Evolutionary conservation across 1,140 invertebrate genomes (phyloP), one percentile per base, ranked within the genome.

Genomic region (Plutomurus gul): DNA sequence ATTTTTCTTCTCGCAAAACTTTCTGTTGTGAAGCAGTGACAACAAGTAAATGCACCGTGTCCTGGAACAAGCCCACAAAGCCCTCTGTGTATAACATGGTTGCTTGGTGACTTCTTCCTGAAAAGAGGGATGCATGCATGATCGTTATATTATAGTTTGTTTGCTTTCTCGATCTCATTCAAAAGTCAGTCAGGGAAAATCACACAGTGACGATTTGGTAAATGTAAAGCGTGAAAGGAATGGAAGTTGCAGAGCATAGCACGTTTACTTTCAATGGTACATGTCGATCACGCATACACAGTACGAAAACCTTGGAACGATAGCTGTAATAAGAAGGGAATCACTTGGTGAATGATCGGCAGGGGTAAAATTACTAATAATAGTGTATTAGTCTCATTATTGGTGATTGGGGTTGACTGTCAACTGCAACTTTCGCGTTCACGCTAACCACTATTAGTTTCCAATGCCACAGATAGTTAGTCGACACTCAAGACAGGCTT

Each of bases 301-400:
- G n/a, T n/a, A n/a, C n/a, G n/a, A n/a, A n/a, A n/a, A n/a, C n/a
- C n/a, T n/a, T n/a, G n/a, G n/a, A n/a, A n/a, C n/a, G 47, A 51
- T 11, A 51, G 20, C 47, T 51, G 20, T 51, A 51, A 51, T 51
- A 51, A 51, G 25, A 51, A 22, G 20, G 47, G 25, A 25, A 11
- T 33, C 56, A 65, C 36, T 65, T 30, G 30, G 13, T n/a, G 56
- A 65, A 65, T 65, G 56, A 65, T 65, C 56, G 56, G 27, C 27
- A 51, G 25, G 47, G 47, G 47, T 51, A 51, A 51, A 51, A 51
- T 51, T 51, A 51, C 20, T 51, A 51, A 51, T 51, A 51, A 51
- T 51, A 11, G 18, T 51, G 13, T 51, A 22, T 51, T 51, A 22
- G 20, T 51, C 47, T 51, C 47, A 22, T 51, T 51, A 51, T 51